Conservation (phyloP, 2,888 invertebrate species). For the Nebria salina region DNA sequence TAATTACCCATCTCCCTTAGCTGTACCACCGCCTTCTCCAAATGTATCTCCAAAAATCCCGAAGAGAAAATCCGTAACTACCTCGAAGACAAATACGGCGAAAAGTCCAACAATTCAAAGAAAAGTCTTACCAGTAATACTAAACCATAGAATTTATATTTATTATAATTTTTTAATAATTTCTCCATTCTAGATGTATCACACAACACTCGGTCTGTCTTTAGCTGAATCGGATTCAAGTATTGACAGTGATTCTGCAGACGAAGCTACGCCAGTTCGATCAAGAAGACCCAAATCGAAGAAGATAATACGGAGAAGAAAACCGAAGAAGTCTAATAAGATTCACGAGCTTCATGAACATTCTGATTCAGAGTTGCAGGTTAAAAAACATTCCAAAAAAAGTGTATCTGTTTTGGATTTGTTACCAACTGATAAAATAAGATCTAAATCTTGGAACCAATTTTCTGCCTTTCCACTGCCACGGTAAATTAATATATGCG, state of each 20-base stretch:
- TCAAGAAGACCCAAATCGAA: conserved; percentile 14
- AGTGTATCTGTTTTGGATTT: conserved; percentile 58
- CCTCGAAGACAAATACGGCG: conserved; percentile 50
- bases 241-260: conserved; percentile 46
- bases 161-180: neutral
- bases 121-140: conserved; percentile 68
- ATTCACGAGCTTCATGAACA: conserved; percentile 23
- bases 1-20: conserved; percentile 60
- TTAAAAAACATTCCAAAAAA: conserved; percentile 51
- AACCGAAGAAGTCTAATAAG: conserved; percentile 32
- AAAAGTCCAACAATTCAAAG: conserved; percentile 62
- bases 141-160: neutral
- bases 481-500: conserved; percentile 18
- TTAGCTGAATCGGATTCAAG: conserved; percentile 52
- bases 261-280: conserved; percentile 12
- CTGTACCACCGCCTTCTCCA: conserved; percentile 79
- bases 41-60: conserved; percentile 50
- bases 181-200: conserved; percentile 64
- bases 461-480: conserved; percentile 38
- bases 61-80: conserved; percentile 57
- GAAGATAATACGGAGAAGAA: conserved; percentile 33
- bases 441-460: conserved; percentile 52
- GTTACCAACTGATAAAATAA: conserved; percentile 55
- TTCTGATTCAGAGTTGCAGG: conserved; percentile 48
- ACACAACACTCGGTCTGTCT: conserved; percentile 67